Conservation (phyloP, 2,888 invertebrate genomes). For the Nipponacmea schrenckii region DNA sequence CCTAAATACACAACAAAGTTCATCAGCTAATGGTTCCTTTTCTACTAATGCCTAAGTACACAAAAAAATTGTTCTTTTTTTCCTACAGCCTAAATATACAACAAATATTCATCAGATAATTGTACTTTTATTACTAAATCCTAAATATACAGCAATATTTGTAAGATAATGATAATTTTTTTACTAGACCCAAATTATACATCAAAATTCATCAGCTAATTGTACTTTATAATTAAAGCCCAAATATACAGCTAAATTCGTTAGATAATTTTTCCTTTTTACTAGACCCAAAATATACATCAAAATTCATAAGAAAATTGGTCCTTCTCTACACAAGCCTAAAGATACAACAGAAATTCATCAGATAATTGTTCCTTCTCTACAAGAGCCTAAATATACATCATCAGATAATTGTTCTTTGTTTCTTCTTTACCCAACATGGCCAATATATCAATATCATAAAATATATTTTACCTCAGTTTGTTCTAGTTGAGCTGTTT, state of each 20-base stretch:
- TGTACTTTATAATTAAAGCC: not conserved
- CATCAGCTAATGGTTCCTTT: slow-evolving; percentile 62
- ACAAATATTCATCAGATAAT: too few relatives aligned
- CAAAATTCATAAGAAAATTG: too few relatives aligned
- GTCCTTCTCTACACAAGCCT: too few relatives aligned
- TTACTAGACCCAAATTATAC: not conserved
- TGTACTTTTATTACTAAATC: too few relatives aligned
- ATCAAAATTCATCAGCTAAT: not conserved
- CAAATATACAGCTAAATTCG: slow-evolving; percentile 33
- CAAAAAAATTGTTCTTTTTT: too few relatives aligned
- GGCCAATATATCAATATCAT: not conserved
- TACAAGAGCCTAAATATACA: too few relatives aligned
- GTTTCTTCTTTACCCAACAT: too few relatives aligned
- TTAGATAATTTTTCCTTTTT: slow-evolving; percentile 63
- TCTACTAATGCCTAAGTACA: slow-evolving; percentile 57
- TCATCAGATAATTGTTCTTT: too few relatives aligned
- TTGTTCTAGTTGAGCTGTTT: slow-evolving; percentile 65
- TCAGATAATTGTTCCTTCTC: too few relatives aligned
- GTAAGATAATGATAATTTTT: too few relatives aligned
- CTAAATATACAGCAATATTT: not conserved
- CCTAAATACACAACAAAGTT: slow-evolving; percentile 23
- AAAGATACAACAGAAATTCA: too few relatives aligned
- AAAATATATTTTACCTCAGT: slow-evolving; percentile 48
- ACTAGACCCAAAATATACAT: slow-evolving; percentile 50
- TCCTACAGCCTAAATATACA: too few relatives aligned